phyloP scores from a whole-genome alignment of 2,888 invertebrate species.

The Caenorhabditis angaria region DNA sequence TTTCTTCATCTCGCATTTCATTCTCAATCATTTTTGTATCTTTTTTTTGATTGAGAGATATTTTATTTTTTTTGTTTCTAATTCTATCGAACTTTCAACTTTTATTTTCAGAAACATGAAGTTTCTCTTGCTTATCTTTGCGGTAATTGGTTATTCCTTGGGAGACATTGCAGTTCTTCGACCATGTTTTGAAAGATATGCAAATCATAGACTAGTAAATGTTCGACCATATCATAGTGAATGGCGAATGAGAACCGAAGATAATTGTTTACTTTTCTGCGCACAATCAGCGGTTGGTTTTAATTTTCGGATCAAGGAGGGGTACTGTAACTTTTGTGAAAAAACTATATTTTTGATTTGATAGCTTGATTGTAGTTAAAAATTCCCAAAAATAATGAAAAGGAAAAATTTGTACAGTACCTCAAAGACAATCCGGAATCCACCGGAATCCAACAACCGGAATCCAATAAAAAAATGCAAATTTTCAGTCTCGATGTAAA shows the following conservation, averaged over 20 bases:
- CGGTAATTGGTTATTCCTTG: background rate
- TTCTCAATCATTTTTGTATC: constrained; percentile 1
- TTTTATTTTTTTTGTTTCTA: background rate
- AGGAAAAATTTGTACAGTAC: no score
- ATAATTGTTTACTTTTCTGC: constrained; percentile 64
- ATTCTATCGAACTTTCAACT: background rate
- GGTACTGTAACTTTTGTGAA: constrained; percentile 26
- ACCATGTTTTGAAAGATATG: constrained; percentile 70
- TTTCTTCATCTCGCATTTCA: background rate
- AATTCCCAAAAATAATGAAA: no score
- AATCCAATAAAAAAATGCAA: background rate
- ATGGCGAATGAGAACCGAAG: constrained; percentile 66
- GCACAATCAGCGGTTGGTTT: constrained; percentile 61
- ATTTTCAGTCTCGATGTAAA: constrained; percentile 66
- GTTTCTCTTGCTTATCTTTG: background rate
- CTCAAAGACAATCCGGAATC: no score
- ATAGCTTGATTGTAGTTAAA: no score
- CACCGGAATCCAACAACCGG: background rate
- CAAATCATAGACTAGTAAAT: constrained; percentile 60
- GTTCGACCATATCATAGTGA: constrained; percentile 67
- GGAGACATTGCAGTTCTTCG: constrained; percentile 57
- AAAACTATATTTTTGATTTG: no score
- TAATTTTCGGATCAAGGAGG: no score
- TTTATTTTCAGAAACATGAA: background rate
- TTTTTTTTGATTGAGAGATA: background rate